Conservation (phyloP, 2,113 vertebrate genomes). For the Cyprinodon brontotheroides region DNA sequence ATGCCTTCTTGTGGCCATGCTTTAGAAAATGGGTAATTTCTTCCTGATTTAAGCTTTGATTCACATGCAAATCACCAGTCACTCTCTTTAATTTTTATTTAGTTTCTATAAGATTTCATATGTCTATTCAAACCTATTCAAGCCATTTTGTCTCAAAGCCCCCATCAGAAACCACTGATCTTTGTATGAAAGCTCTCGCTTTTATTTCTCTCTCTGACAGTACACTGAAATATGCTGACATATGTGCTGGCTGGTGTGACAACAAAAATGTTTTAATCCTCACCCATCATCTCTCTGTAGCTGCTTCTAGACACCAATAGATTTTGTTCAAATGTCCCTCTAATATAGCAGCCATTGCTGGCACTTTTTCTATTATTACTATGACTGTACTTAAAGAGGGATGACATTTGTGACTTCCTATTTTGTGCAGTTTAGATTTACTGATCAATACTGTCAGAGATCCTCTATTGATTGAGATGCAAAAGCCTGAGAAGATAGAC, state of each 20-base stretch:
- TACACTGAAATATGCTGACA: neutral
- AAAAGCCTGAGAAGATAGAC: neutral
- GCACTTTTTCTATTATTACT: neutral
- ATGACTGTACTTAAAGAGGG: neutral
- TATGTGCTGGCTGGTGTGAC: neutral
- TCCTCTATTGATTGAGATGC: conserved; percentile 2
- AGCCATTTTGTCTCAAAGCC: neutral
- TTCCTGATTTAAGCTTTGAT: neutral
- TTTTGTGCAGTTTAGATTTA: neutral
- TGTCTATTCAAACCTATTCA: neutral
- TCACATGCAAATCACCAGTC: neutral
- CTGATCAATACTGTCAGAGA: conserved; percentile 5
- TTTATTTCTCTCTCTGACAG: neutral
- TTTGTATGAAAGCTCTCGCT: neutral
- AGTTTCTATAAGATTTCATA: neutral
- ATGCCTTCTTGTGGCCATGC: neutral
- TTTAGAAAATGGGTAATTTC: neutral
- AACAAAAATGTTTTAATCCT: neutral
- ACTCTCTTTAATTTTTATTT: neutral
- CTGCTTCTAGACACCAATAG: neutral
- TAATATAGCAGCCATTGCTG: neutral
- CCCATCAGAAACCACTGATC: neutral
- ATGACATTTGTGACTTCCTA: neutral
- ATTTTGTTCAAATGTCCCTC: neutral
- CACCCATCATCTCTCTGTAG: neutral